Percentiles rank a stretch among this genome's conserved stretches.
phyloP scores from a whole-genome alignment of 2,797 vertebrate species.

The Stomatorhinus walkeri region DNA sequence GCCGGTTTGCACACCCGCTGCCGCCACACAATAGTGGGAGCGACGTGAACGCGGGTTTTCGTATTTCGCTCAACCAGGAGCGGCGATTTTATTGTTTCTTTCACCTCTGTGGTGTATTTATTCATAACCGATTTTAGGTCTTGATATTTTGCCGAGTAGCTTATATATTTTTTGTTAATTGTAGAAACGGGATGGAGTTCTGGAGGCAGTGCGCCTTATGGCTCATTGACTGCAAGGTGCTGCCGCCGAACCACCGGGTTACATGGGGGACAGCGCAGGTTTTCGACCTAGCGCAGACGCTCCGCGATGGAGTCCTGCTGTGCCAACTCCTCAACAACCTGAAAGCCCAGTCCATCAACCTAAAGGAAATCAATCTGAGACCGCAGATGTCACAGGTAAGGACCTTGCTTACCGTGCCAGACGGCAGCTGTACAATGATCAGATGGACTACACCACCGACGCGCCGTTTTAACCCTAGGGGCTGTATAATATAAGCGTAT shows the following conservation, averaged over 20 bases:
- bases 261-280: constrained; percentile 81
- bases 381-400: constrained; percentile 89
- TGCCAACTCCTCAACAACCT: constrained; percentile 88
- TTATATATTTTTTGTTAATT: background rate
- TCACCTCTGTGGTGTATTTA: background rate
- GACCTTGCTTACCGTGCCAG: background rate
- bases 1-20: background rate
- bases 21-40: background rate
- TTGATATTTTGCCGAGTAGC: background rate
- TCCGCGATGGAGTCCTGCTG: constrained; percentile 84
- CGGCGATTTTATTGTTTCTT: background rate
- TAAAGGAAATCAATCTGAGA: constrained; percentile 82
- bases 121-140: background rate
- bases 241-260: constrained; percentile 77
- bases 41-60: background rate
- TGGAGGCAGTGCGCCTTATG: constrained; percentile 84
- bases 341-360: constrained; percentile 69
- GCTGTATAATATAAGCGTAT: background rate
- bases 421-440: background rate
- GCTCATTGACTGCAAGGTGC: constrained; percentile 83
- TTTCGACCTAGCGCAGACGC: constrained; percentile 86
- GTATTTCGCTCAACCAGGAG: background rate
- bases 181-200: constrained; percentile 66
- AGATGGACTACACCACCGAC: background rate
- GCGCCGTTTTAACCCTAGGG: background rate